A percentile compares a stretch with the other conserved stretches of the same genome.
These are phyloP conservation scores for Scaptomyza pallida DNA, from an alignment of 1,140 invertebrate species.

Conservation along the genomic window DNA sequence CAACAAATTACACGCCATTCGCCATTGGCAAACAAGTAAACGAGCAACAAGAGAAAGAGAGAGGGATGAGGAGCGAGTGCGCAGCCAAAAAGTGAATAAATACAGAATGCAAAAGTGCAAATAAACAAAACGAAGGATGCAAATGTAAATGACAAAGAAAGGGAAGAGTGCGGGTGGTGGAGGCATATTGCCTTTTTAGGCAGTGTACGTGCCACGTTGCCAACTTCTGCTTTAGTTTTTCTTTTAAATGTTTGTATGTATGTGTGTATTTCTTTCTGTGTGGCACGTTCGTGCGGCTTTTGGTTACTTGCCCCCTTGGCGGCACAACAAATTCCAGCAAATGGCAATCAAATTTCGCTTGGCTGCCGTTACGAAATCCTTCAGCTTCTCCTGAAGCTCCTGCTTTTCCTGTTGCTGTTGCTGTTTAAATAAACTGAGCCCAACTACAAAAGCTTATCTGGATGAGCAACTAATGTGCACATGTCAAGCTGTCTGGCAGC, in stretches of 20 bases:
- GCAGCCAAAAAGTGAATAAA: constrained; percentile 67
- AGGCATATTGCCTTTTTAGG: constrained; percentile 16
- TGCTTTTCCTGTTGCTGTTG: constrained; percentile 9
- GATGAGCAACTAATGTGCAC: constrained; percentile 55
- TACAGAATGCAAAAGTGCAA: constrained; percentile 51
- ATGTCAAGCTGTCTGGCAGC: constrained; percentile 56
- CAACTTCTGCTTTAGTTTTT: constrained; percentile 29
- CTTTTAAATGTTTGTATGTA: constrained; percentile 16
- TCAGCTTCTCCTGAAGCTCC: background rate
- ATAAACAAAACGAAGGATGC: constrained; percentile 53
- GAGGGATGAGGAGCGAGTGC: background rate
- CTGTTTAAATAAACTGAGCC: constrained; percentile 27
- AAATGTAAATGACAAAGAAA: constrained; percentile 42
- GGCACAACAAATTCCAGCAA: constrained; percentile 43
- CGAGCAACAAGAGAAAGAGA: constrained; percentile 14
- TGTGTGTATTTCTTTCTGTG: constrained; percentile 8
- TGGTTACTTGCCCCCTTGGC: constrained; percentile 9
- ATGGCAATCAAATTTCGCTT: constrained; percentile 58
- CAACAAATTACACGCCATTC: constrained; percentile 73
- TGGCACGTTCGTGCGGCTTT: constrained; percentile 45
- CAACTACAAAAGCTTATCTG: constrained; percentile 44
- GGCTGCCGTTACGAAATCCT: background rate
- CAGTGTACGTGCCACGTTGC: constrained; percentile 48
- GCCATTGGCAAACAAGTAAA: constrained; percentile 64
- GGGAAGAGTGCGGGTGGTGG: background rate